These are phyloP conservation scores for Alloplasta piceator DNA, from an alignment of 2,888 invertebrate species.

Conservation along the genomic window DNA sequence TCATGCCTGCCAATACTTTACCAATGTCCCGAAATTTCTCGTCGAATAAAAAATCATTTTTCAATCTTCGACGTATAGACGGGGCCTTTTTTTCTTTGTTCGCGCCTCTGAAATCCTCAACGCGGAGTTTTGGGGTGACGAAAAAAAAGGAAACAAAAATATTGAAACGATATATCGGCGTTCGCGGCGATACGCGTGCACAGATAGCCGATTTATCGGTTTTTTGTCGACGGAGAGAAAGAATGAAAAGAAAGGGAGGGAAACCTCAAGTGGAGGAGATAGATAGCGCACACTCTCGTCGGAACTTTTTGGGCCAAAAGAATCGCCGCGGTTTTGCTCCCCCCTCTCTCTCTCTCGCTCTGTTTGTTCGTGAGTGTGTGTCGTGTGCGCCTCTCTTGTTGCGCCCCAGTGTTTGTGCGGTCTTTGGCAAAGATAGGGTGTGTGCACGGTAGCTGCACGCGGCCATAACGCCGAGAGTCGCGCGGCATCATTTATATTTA, in stretches of 20 bases:
- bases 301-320: constrained; percentile 60
- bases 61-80: background rate
- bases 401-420: constrained; percentile 56
- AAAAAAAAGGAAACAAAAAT: constrained; percentile 7
- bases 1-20: background rate
- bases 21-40: background rate
- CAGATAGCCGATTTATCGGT: constrained; percentile 61
- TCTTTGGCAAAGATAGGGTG: constrained; percentile 65
- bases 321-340: constrained; percentile 49
- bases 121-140: background rate
- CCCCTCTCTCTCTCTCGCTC: constrained; percentile 10
- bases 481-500: constrained; percentile 83
- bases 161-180: constrained; percentile 40
- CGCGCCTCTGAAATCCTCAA: background rate
- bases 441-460: constrained; percentile 76
- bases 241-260: constrained; percentile 15
- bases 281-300: constrained; percentile 61
- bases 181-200: constrained; percentile 41
- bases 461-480: constrained; percentile 79
- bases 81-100: background rate
- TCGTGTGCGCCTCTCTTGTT: background rate
- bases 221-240: constrained; percentile 48
- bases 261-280: constrained; percentile 40
- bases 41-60: too few relatives aligned
- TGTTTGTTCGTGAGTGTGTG: constrained; percentile 19